Base-by-base conservation (phyloP, 2,113 vertebrate genomes). In the Cyphomyrus plagiostoma region DNA sequence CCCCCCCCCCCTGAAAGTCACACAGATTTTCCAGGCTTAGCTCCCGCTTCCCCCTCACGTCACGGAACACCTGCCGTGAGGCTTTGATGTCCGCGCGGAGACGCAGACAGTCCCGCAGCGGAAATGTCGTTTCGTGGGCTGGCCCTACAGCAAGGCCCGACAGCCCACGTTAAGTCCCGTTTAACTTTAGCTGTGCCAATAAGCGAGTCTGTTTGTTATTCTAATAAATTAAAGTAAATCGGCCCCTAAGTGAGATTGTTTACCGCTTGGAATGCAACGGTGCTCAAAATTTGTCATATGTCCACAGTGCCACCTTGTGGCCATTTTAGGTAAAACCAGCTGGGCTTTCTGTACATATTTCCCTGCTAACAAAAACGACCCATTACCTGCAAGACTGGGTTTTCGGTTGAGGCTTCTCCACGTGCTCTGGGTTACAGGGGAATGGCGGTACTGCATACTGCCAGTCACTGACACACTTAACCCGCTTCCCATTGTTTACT, bases 11-110 rank as follows among this genome's bases (percentile, higher is more conserved):
- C 42, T 1, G 0, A 62, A 62, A 26, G 89, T 91, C 92, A 97
- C 97, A 96, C 13, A 97, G 90, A 89, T 96, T 96, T 91, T 97
- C 96, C 89, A 97, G 90, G 86, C 97, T 90, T 0, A 94, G 93
- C 92, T 94, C 95, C 96, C 97, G 97, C 53, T 95, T 96, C 58
- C 96, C 96, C 89, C 96, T 89, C 90, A 97, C 95, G 58, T 96
- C 96, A 88, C 94, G 92, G 8, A 96, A 94, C 0, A 96, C 94
- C n/a, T 97, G 96, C 90, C 95, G 95, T 93, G 96, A 95, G 90
- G 95, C 95, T 66, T 96, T 95, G 1, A 97, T 97, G 92, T 96
- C 96, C 21, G 97, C 94, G 88, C 96, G 96, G 88, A 97, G 90
- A 26, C 96, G 94, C 13, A 96, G 95, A 91, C 96, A 96, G 2